These are phyloP conservation scores for Idaea dimidiata DNA, from an alignment of 2,888 invertebrate genomes.

Conservation along the genomic window DNA sequence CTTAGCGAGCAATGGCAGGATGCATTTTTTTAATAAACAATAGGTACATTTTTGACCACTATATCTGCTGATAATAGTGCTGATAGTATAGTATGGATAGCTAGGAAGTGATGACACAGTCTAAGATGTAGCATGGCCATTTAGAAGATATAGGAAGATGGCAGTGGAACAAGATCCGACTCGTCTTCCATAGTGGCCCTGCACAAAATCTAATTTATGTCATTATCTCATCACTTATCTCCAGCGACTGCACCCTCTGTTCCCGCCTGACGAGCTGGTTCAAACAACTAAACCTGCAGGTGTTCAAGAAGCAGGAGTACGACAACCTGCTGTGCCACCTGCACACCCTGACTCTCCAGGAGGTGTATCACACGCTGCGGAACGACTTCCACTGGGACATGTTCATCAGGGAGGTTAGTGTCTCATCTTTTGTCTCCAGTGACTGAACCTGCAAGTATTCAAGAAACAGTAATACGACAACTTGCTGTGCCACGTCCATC, in stretches of 20 bases:
- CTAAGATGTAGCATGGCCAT: too few relatives aligned
- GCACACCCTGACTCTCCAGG: conserved; percentile 54
- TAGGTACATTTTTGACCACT: too few relatives aligned
- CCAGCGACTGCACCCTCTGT: conserved; percentile 71
- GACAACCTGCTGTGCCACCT: conserved; percentile 73
- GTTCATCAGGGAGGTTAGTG: conserved; percentile 72
- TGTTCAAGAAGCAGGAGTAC: conserved; percentile 77
- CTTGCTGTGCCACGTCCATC: conserved; percentile 69
- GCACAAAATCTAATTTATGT: too few relatives aligned
- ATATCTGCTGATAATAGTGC: too few relatives aligned
- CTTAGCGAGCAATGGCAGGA: too few relatives aligned
- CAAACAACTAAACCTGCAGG: conserved; percentile 78
- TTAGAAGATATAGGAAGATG: too few relatives aligned
- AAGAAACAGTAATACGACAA: conserved; percentile 77
- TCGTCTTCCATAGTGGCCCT: too few relatives aligned
- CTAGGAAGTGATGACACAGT: too few relatives aligned
- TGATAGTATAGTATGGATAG: too few relatives aligned
- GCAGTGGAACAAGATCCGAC: too few relatives aligned
- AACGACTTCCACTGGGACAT: conserved; percentile 82
- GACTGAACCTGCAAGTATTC: conserved; percentile 76
- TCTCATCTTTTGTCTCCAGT: conserved; percentile 38
- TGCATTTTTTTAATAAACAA: too few relatives aligned
- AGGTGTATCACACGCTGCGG: conserved; percentile 60
- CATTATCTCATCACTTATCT: conserved; percentile 9
- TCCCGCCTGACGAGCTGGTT: conserved; percentile 73